Evolutionary conservation across 2,797 vertebrate genomes (phyloP), one percentile per base, ranked within the genome.

Genomic region (Dipus sagitta): DNA sequence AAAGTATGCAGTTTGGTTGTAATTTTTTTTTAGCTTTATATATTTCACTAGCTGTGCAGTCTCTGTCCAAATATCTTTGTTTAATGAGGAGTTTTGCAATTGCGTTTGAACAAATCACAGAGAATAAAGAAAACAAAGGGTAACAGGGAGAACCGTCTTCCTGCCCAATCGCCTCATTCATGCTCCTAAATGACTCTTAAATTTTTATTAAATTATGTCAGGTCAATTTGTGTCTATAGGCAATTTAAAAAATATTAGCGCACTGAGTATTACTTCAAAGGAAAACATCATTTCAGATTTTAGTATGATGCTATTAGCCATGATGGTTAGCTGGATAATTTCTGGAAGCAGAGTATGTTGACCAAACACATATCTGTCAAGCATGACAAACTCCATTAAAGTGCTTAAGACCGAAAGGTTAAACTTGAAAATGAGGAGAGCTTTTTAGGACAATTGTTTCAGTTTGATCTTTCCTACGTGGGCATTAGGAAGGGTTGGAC

Each of bases 261-360:
- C 34, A 82, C 81, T 47, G 21, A 60, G 92, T 94, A 88, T 79
- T 74, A 95, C 60, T 79, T 92, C 20, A 95, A 97, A 90, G 94
- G 70, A 97, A 97, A 96, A 96, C 74, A 87, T 81, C 90, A 83
- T 92, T 97, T 96, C 91, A 85, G 96, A 90, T 91, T 94, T 96
- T 96, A 94, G 74, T 68, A 96, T 95, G 90, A 95, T 93, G 94
- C 95, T 83, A 90, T 85, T 96, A 96, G 92, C 3, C 8, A 86
- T 0, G 14, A 78, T 93, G 78, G 95, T 96, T 97, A 95, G 67
- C 88, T 74, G 92, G 92, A 88, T 97, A 97, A 89, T 85, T 96
- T 81, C 79, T 95, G 97, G 95, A 95, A 96, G 88, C 93, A 98
- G 97, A 98, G 96, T 96, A 97, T 96, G 81, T 92, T 92, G 96